phyloP scores from a whole-genome alignment of 2,113 vertebrate genomes.

The Himantopus leucocephalus region DNA sequence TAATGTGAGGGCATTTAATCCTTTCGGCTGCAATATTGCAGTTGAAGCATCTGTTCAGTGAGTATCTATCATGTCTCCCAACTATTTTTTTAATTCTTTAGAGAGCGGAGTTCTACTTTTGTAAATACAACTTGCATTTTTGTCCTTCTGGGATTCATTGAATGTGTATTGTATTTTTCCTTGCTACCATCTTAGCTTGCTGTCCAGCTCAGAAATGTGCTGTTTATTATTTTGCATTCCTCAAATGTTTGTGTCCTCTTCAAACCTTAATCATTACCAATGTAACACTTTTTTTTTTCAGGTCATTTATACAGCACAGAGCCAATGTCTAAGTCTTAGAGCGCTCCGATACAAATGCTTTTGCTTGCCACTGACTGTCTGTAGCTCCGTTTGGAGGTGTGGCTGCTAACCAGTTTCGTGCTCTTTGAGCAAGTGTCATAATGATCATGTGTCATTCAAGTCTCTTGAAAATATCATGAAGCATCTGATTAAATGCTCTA shows the following conservation, averaged over 20 bases:
- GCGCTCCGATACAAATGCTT: background rate
- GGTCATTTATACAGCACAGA: background rate
- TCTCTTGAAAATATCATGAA: background rate
- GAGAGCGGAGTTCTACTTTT: background rate
- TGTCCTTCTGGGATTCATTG: background rate
- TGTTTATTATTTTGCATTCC: background rate
- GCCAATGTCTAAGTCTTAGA: background rate
- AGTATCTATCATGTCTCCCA: background rate
- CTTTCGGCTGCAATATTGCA: background rate
- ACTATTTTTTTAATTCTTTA: background rate
- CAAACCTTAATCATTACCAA: background rate
- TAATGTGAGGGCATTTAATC: background rate
- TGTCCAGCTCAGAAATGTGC: background rate
- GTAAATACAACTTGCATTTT: background rate
- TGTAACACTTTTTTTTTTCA: background rate
- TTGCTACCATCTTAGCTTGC: background rate
- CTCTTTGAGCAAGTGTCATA: background rate
- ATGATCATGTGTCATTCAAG: background rate
- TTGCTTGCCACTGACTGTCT: background rate
- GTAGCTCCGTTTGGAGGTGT: background rate
- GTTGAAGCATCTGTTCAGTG: background rate
- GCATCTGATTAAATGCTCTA: background rate
- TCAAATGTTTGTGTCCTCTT: background rate
- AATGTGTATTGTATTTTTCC: background rate
- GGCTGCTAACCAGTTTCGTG: background rate